Base-by-base conservation (phyloP, 92 coral and sea anemone species). In the Porites cylindrica region DNA sequence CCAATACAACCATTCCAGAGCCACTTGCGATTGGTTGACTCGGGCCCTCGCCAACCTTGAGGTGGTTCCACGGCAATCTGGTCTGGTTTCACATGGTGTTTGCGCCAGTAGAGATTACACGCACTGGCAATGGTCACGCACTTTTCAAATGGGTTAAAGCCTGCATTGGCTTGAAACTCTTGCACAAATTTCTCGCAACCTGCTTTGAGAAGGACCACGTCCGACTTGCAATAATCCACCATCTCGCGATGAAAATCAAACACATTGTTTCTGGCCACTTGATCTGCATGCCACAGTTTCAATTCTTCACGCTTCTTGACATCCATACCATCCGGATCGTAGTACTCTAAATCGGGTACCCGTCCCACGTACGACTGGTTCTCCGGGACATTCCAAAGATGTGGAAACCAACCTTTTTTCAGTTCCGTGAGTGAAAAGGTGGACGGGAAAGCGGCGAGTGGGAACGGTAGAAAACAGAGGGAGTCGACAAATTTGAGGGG, bases 361-460 rank as follows among this genome's bases (percentile, higher is more conserved):
- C 23, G 23, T 21, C 23, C 23, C 23, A 21, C 23, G 23, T 21
- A 21, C 23, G 23, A 21, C 23, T 21, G 23, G 23, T 21, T 21
- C 23, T 21, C 23, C 23, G 23, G 23, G 23, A 21, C 23, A 21
- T 21, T 21, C 23, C 23, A 21, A 21, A 21, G 23, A 21, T 13
- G 23, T 58, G 82, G 74, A 56, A 77, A 88, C 50, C 24, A 53
- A 2, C 78, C 88, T 38, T 75, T 88, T 18, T 60, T 81, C 10
- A 66, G 14, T 19, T 73, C 47, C 0, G 62, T 66, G 20, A 67
- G 21, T 8, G 84, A 84, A 47, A 88, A 88, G 1, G 91, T 88
- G 60, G 8, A 19, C 1, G 79, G 79, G 21, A 52, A 75, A 1
- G 19, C 53, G 0, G 56, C 8, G 12, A 73, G 8, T 0, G 23